Conservation (phyloP, 92 coral and sea anemone species). For the Epizoanthus fatuus region DNA sequence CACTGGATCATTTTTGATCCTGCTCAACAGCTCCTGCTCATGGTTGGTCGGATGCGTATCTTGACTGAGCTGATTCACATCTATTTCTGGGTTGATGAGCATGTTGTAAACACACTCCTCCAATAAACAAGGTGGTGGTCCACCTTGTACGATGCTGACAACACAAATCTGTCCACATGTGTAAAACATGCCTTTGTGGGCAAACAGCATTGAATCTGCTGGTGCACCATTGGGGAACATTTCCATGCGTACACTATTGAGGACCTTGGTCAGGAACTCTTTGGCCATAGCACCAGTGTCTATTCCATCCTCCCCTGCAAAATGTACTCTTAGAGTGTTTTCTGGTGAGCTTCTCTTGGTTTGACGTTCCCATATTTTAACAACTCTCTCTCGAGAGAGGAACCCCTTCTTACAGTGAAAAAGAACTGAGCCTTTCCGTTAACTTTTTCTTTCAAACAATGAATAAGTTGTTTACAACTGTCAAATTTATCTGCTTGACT, state of each 20-base stretch:
- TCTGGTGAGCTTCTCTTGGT: slow-evolving; percentile 59
- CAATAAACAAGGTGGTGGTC: slow-evolving; percentile 69
- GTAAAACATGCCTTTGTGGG: slow-evolving; percentile 57
- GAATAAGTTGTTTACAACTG: slow-evolving; percentile 3
- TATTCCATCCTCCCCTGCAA: slow-evolving; percentile 74
- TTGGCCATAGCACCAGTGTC: slow-evolving; percentile 63
- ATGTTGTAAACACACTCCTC: slow-evolving; percentile 62
- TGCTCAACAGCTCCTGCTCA: slow-evolving; percentile 50
- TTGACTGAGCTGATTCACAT: slow-evolving; percentile 43
- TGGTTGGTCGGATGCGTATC: slow-evolving; percentile 57
- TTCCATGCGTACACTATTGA: slow-evolving; percentile 12
- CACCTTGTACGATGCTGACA: slow-evolving; percentile 71
- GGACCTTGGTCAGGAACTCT: slow-evolving; percentile 53
- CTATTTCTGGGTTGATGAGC: slow-evolving; percentile 60
- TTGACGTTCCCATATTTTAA: slow-evolving; percentile 74
- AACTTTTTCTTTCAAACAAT: slow-evolving; percentile 18
- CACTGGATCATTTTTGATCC: slow-evolving; percentile 55
- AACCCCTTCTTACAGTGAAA: slow-evolving; percentile 67
- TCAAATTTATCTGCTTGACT: slow-evolving; percentile 6
- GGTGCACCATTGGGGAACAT: slow-evolving; percentile 73
- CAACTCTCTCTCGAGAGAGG: slow-evolving; percentile 52
- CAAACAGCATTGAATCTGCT: slow-evolving; percentile 62
- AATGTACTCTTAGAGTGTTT: slow-evolving; percentile 63
- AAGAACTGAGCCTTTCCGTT: slow-evolving; percentile 41
- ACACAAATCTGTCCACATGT: slow-evolving; percentile 68